Conservation (phyloP, 1,140 invertebrate genomes). For the Palaemon carinicauda region DNA sequence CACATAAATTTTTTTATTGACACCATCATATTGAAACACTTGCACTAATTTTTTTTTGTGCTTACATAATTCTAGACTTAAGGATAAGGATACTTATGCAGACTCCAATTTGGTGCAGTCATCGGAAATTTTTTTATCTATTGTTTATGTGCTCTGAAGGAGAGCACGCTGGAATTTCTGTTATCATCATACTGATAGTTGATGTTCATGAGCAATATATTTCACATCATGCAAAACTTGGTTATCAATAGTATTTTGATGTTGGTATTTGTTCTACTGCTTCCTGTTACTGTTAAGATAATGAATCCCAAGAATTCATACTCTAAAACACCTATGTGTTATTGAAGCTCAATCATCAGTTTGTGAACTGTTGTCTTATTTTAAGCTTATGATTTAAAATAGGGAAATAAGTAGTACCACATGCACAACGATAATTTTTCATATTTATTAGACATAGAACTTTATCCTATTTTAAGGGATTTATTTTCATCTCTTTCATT, state of each 20-base stretch:
- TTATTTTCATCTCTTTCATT: too few species aligned
- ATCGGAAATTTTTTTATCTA: constrained; percentile 23
- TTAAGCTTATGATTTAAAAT: constrained; percentile 49
- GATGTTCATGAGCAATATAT: constrained; percentile 50
- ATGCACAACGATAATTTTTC: constrained; percentile 4
- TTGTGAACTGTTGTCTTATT: constrained; percentile 11
- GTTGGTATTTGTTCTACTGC: constrained; percentile 37
- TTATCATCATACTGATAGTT: background rate
- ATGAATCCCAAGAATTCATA: constrained; percentile 24
- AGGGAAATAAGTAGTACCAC: background rate
- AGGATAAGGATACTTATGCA: constrained; percentile 17
- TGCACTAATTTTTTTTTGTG: constrained; percentile 22
- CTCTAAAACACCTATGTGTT: constrained; percentile 28
- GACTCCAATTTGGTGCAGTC: constrained; percentile 42
- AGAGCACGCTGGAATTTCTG: too few species aligned
- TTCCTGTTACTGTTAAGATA: constrained; percentile 44
- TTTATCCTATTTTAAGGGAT: background rate
- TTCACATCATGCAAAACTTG: constrained; percentile 35
- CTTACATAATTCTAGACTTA: constrained; percentile 3
- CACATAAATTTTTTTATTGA: constrained; percentile 24
- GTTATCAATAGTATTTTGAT: constrained; percentile 27
- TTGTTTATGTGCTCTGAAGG: background rate
- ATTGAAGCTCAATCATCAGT: constrained; percentile 46
- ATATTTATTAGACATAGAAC: background rate
- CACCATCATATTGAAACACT: constrained; percentile 29